Base-by-base conservation (phyloP, 2,888 invertebrate species). In the Hyalella azteca region DNA sequence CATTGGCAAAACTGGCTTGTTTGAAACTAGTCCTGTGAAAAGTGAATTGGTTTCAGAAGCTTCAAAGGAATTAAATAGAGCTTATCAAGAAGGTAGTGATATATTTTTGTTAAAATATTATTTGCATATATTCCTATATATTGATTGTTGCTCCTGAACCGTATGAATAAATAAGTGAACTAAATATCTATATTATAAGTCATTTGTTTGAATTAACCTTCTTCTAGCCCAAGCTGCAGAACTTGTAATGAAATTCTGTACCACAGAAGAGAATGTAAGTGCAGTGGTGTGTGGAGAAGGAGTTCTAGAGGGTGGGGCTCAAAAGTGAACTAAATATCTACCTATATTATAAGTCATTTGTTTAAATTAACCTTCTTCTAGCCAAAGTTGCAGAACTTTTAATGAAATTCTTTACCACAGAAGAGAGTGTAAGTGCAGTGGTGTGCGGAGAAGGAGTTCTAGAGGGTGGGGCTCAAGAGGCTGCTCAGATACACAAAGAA, bases 401-500 rank as follows among this genome's bases (percentile, higher is more conserved):
- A 5, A 15, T 22, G 1, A 3, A 22, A 5, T 7, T 49, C 32
- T 45, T 15, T 11, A 15, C 45, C 45, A 15, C 26, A 66, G 66
- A 13, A 32, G 36, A 1, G 39, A 1, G 4, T 5, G 66, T 32
- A 22, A 66, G 66, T 19, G 66, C 36, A 19, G 66, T 66, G 32
- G 66, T 66, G 66, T 19, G 66, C 19, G 66, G 66, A 13, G 66
- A 66, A 29, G 66, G 66, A 13, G 32, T 36, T 7, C 39, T 66
- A 36, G 66, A 66, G 66, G 36, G 39, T n/a, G 66, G 66, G 2
- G 32, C 39, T 5, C 26, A 73, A 11, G 89, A 89, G 85, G 88
- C 78, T 32, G 85, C 85, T 89, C 90, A 85, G 79, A 93, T 96
- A 81, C 95, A 96, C 86, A 88, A 89, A 84, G 93, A 94, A 88